Evolutionary conservation across 1,140 invertebrate species (phyloP), one percentile per base, ranked within the genome.

Genomic region (Penaeus chinensis): DNA sequence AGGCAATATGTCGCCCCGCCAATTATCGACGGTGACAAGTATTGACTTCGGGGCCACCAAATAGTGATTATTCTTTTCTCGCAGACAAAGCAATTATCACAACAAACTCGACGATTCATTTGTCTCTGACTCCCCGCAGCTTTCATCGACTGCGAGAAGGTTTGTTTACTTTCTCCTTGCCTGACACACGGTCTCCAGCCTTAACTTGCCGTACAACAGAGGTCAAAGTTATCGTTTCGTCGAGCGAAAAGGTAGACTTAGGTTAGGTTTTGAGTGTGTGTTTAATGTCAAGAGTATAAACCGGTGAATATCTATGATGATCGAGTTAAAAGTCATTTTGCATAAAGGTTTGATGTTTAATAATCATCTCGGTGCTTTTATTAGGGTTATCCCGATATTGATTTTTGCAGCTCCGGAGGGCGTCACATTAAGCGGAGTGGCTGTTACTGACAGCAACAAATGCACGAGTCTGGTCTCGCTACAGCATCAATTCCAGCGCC

Each of bases 1-100:
- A 66, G 71, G 85, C 80, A 87, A 87, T 87, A 87, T 87, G 85
- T 87, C 85, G 85, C 37, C 47, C 54, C 85, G 80, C 80, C 85
- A 87, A 87, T 87, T 87, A 87, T 87, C 85, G 76, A 16, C 80
- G 60, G 85, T 87, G 85, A 87, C 85, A 87, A 87, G 85, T 87
- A 87, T 87, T 87, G 85, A 87, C 85, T 87, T 66, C 77, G 54
- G 65, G 80, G 27, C 85, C 85, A 87, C 85, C 85, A 87, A 87
- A 87, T 87, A 87, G 85, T 87, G 85, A 87, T 87, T 87, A 87
- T 87, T 87, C 85, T 87, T 87, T 87, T 83, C 85, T 87, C 85
- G 85, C 85, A 87, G 85, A 87, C 85, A 87, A 87, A 87, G 85
- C 85, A 87, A 87, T 87, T 87, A 87, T 87, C 85, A 87, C 85